Percentiles rank a stretch among this genome's conserved stretches.
Evolutionary conservation across 1,140 invertebrate species (phyloP).

Genomic region (Pseudomyrmex concolor): DNA sequence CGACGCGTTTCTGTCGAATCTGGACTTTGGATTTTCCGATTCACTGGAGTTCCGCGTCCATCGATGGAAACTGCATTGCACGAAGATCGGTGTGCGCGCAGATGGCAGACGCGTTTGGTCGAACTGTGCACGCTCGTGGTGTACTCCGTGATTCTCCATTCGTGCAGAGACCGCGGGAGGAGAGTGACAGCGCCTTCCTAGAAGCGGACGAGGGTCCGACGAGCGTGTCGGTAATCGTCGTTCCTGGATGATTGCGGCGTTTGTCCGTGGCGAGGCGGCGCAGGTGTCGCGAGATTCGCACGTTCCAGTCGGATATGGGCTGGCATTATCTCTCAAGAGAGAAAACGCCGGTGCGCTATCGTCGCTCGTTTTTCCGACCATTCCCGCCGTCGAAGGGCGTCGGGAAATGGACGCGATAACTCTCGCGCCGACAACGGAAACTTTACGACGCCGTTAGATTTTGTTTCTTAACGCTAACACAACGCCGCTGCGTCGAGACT

Average conservation of each 20-base stretch:
- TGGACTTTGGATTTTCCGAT: slow-evolving; percentile 13
- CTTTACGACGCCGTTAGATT: slow-evolving; percentile 50
- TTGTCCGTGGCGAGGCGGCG: slow-evolving; percentile 62
- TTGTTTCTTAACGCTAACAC: background rate
- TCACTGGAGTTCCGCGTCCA: background rate
- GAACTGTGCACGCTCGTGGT: slow-evolving; percentile 16
- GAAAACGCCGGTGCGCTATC: slow-evolving; percentile 49
- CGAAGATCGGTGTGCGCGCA: slow-evolving; percentile 41
- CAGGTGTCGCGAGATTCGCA: slow-evolving; percentile 74
- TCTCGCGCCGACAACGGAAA: slow-evolving; percentile 56
- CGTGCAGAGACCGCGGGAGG: slow-evolving; percentile 31
- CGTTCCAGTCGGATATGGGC: slow-evolving; percentile 72
- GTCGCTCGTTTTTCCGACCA: slow-evolving; percentile 68
- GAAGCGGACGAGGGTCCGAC: slow-evolving; percentile 60
- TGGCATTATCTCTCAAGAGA: slow-evolving; percentile 64
- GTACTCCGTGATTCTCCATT: slow-evolving; percentile 50
- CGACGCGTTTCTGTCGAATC: slow-evolving; percentile 3
- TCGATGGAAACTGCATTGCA: background rate
- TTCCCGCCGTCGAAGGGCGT: slow-evolving; percentile 50
- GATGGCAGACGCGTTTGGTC: slow-evolving; percentile 51
- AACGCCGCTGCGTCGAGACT: background rate
- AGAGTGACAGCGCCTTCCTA: slow-evolving; percentile 67
- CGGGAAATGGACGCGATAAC: slow-evolving; percentile 65
- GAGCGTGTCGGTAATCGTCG: slow-evolving; percentile 74
- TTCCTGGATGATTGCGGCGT: slow-evolving; percentile 75